A percentile compares a stretch with the other conserved stretches of the same genome.
These are phyloP conservation scores for Eupithecia abbreviata DNA, from an alignment of 2,888 invertebrate species.

Conservation along the genomic window DNA sequence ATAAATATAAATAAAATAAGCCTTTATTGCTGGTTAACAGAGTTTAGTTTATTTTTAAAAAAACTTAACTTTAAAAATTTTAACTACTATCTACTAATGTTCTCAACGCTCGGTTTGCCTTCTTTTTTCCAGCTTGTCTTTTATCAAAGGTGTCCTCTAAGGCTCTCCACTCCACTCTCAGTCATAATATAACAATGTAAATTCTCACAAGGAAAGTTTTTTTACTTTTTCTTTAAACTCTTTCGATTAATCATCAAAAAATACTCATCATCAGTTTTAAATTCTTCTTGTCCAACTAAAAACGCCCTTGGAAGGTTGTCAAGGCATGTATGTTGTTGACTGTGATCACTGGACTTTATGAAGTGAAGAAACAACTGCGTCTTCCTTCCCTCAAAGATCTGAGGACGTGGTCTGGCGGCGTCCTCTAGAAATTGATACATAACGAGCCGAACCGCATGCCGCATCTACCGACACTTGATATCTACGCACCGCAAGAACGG, in stretches of 20 bases:
- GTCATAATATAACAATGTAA: neutral
- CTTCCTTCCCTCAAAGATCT: constrained; percentile 1
- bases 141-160: too few relatives aligned
- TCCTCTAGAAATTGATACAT: constrained; percentile 45
- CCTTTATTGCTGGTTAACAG: too few relatives aligned
- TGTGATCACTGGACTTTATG: neutral
- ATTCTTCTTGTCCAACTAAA: neutral
- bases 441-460: constrained; percentile 52
- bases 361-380: neutral
- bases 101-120: too few relatives aligned
- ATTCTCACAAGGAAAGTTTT: neutral
- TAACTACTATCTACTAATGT: too few relatives aligned
- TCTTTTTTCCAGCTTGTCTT: too few relatives aligned
- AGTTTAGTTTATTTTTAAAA: too few relatives aligned
- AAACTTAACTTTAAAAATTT: too few relatives aligned
- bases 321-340: neutral
- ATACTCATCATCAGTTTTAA: neutral
- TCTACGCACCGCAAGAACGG: constrained; percentile 38
- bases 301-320: neutral
- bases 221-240: neutral
- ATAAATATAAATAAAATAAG: too few relatives aligned
- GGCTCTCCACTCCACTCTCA: too few relatives aligned
- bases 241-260: neutral
- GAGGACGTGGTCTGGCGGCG: constrained; percentile 22
- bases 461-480: constrained; percentile 29